Conservation (phyloP, 2,888 invertebrate species). For the Diaphora mendica region DNA sequence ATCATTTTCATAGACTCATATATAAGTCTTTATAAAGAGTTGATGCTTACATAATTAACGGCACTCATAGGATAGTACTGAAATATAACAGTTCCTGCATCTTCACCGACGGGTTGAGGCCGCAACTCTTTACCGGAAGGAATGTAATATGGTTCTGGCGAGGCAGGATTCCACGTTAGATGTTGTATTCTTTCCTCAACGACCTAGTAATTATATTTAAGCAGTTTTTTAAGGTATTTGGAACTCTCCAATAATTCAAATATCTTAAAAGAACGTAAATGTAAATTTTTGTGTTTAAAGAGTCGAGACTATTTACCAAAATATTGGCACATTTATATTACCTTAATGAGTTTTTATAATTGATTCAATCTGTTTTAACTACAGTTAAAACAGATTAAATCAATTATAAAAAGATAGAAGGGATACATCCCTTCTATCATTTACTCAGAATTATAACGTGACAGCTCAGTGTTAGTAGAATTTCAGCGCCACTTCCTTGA, state of each 20-base stretch:
- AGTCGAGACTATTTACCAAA: neutral
- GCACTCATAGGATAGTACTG: slow-evolving; percentile 95
- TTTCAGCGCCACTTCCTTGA: too few species aligned
- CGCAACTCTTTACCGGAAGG: slow-evolving; percentile 92
- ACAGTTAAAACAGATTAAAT: too few species aligned
- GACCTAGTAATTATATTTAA: slow-evolving; percentile 85
- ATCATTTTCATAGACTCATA: neutral
- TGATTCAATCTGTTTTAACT: too few species aligned
- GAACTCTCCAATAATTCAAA: neutral
- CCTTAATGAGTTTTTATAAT: too few species aligned
- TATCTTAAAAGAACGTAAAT: neutral
- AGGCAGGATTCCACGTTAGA: slow-evolving; percentile 89
- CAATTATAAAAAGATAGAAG: too few species aligned
- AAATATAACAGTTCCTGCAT: slow-evolving; percentile 93
- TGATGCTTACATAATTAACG: slow-evolving; percentile 93
- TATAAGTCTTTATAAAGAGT: neutral
- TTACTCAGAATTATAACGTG: too few species aligned
- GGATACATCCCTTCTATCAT: too few species aligned
- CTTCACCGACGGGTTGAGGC: slow-evolving; percentile 95
- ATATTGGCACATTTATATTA: neutral
- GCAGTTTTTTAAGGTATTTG: neutral
- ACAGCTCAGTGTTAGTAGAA: too few species aligned
- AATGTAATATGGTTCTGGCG: slow-evolving; percentile 93
- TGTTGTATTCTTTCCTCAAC: slow-evolving; percentile 93
- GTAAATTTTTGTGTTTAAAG: neutral